phyloP scores from a whole-genome alignment of 2,888 invertebrate genomes.

The Loripinus fragilis region DNA sequence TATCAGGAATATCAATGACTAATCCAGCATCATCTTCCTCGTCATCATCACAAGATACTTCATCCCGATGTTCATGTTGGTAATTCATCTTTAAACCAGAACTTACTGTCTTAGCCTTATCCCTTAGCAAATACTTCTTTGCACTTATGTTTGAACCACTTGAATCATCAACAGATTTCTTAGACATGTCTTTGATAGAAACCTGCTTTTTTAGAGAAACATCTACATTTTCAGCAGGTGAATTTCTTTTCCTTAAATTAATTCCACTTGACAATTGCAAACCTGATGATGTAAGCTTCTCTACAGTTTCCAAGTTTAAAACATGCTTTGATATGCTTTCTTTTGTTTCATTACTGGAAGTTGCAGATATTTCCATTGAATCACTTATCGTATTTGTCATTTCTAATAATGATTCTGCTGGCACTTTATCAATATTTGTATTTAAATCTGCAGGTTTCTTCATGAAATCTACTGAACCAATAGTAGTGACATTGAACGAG shows the following conservation, averaged over 20 bases:
- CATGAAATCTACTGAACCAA: too few species aligned
- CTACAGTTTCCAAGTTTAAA: neutral
- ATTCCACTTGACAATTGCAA: neutral
- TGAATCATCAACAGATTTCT: neutral
- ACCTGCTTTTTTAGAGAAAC: neutral
- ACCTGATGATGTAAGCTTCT: neutral
- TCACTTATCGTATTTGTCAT: too few species aligned
- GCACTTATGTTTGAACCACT: neutral
- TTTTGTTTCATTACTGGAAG: too few species aligned
- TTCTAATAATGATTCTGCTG: too few species aligned
- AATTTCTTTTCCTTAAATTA: constrained; percentile 5
- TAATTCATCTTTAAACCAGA: neutral
- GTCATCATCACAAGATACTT: neutral
- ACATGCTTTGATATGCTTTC: neutral
- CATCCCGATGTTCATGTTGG: neutral
- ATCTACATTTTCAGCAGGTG: neutral
- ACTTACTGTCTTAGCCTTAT: neutral
- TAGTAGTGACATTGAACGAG: too few species aligned
- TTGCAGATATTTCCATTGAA: too few species aligned
- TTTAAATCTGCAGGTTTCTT: too few species aligned
- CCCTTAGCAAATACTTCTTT: neutral
- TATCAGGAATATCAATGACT: constrained; percentile 45
- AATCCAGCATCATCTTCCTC: constrained; percentile 44
- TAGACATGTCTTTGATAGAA: neutral
- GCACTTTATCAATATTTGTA: too few species aligned